These are phyloP conservation scores for Cheilosia vernalis DNA, from an alignment of 2,888 invertebrate species.

Conservation along the genomic window DNA sequence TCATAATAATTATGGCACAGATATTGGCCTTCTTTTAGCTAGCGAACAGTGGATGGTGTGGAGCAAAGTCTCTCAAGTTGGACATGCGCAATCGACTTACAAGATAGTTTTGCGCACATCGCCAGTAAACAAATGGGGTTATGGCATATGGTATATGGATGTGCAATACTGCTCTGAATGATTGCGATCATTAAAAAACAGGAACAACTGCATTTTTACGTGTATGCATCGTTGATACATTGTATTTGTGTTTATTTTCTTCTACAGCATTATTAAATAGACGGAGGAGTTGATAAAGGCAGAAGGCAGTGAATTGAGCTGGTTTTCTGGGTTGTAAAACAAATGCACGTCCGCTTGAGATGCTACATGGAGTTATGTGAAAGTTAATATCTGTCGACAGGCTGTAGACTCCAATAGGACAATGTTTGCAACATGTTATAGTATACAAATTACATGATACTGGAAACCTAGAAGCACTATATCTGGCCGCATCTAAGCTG, in stretches of 20 bases:
- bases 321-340: no score
- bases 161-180: slow-evolving; percentile 8
- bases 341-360: no score
- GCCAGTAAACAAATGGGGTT: background rate
- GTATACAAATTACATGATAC: no score
- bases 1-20: slow-evolving; percentile 71
- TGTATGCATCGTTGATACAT: slow-evolving; percentile 16
- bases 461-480: no score
- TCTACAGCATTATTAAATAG: background rate
- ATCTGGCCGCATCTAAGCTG: no score
- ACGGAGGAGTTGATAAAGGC: no score
- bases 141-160: slow-evolving; percentile 9
- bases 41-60: slow-evolving; percentile 21
- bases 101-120: background rate
- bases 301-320: no score
- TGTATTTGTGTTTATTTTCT: background rate
- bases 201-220: slow-evolving; percentile 24
- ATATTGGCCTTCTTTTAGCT: slow-evolving; percentile 65
- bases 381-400: no score
- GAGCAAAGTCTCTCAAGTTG: slow-evolving; percentile 45
- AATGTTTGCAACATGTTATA: no score
- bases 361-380: no score
- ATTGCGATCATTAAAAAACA: slow-evolving; percentile 1
- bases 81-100: slow-evolving; percentile 49
- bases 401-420: no score